phyloP scores from a whole-genome alignment of 2,888 invertebrate species.

The Leptinotarsa peninsularis region DNA sequence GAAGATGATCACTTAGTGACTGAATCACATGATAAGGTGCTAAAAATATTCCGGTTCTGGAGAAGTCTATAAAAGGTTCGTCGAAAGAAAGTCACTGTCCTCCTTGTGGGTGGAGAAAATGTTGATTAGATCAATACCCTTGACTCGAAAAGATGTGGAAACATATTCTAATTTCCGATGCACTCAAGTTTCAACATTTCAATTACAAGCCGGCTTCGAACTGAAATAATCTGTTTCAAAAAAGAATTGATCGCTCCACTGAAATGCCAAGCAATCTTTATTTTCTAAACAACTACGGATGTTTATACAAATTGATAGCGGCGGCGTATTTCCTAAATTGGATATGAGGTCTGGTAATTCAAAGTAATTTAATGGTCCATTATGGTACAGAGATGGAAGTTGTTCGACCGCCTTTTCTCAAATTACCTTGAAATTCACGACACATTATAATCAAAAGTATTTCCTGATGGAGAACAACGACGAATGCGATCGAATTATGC shows the following conservation, averaged over 20 bases:
- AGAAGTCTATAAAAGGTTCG: no score
- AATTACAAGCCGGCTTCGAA: constrained; percentile 1
- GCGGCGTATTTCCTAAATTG: constrained; percentile 4
- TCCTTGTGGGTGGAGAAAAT: no score
- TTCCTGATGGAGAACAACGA: constrained; percentile 17
- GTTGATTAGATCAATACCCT: not conserved
- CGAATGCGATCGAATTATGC: not conserved
- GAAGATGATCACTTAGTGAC: no score
- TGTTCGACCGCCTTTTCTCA: constrained; percentile 36
- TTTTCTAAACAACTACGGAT: not conserved
- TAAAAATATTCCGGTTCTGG: no score
- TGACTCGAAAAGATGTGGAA: not conserved
- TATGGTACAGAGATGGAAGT: constrained; percentile 30
- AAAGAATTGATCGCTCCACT: not conserved
- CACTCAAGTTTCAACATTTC: not conserved
- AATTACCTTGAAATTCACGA: constrained; percentile 39
- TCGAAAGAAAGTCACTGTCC: no score
- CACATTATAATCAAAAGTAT: constrained; percentile 15
- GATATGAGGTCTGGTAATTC: constrained; percentile 17
- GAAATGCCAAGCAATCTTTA: no score
- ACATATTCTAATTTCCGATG: not conserved
- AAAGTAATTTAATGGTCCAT: constrained; percentile 23
- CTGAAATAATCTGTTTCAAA: not conserved
- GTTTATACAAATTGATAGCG: constrained; percentile 8
- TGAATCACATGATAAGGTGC: no score